A percentile compares a stretch with the other conserved stretches of the same genome.
Conservation (phyloP, 2,888 invertebrate species). For the Melanotus villosus region DNA sequence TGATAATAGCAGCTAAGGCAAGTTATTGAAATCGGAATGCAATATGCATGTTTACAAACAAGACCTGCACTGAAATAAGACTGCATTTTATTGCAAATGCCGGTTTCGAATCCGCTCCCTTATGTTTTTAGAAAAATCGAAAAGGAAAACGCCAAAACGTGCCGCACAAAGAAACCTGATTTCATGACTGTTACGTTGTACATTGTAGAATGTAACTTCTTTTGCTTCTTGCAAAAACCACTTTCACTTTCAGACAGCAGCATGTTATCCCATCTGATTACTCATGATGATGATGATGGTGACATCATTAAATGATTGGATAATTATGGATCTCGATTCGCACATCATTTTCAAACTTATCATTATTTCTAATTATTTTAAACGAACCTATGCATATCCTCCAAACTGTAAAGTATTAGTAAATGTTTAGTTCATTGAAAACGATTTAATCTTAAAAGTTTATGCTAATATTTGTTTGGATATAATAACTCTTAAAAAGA, state of each 20-base stretch:
- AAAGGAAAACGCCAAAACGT: not conserved
- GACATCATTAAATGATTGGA: conserved; percentile 25
- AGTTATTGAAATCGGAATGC: conserved; percentile 3
- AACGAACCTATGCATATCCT: too few relatives aligned
- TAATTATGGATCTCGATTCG: conserved; percentile 3
- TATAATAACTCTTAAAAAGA: too few relatives aligned
- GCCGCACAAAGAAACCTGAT: not conserved
- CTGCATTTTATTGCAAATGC: not conserved
- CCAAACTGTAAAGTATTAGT: too few relatives aligned
- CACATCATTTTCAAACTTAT: too few relatives aligned
- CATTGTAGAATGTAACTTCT: too few relatives aligned
- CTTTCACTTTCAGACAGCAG: conserved; percentile 53
- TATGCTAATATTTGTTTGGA: too few relatives aligned
- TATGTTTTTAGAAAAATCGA: not conserved
- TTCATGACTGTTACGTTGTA: too few relatives aligned
- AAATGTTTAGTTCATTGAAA: too few relatives aligned
- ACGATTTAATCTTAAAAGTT: too few relatives aligned
- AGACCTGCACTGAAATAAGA: not conserved
- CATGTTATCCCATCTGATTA: conserved; percentile 16
- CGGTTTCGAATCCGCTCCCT: too few relatives aligned
- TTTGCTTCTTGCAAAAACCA: conserved; percentile 46
- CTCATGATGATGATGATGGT: not conserved
- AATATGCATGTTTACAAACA: conserved; percentile 15
- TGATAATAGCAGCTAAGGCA: too few relatives aligned
- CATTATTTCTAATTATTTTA: too few relatives aligned